Base-by-base conservation (phyloP, 2,888 invertebrate species). In the Netelia fuscicornis region DNA sequence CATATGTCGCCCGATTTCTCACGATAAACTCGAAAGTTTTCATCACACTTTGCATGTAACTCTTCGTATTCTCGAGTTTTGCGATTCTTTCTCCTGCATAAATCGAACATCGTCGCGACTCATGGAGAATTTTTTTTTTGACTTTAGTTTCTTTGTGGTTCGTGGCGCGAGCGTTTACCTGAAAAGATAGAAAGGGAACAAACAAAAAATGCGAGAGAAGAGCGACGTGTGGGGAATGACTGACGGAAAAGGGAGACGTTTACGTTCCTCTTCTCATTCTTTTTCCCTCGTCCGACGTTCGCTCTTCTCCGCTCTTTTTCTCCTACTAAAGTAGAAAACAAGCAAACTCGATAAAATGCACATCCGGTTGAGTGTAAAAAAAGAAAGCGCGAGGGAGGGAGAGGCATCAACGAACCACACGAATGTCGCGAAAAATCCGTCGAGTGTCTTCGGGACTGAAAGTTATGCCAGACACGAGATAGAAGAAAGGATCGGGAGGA, bases 301-400 rank as follows among this genome's bases (percentile, higher is more conserved):
- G 56, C 65, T 76, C 81, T 84, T 80, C 48, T 60, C 58, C 23
- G 77, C 79, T 78, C 82, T 76, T 77, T 60, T 48, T 62, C 74
- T 67, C n/a, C 56, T 71, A 75, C 77, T 78, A 52, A 68, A 86
- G 77, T 80, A 78, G 77, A 84, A 82, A 85, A 81, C 82, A 82
- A 85, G 82, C 75, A 79, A 79, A 85, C 76, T 75, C 85, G 82
- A 82, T 76, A 82, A 82, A 85, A 82, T 85, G 85, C 85, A 80
- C 82, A 82, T 82, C 75, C 75, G 71, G 37, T 30, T 65, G 30
- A 65, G 72, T 65, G 65, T 23, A 9, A 10, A 58, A 20, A 58
- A 20, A 17, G 17, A 58, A 9, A 58, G 58, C 5, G 20, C 9
- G 64, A 72, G 68, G 30, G 64, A 52, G 13, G 37, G 30, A 20